phyloP scores from a whole-genome alignment of 1,140 invertebrate genomes.

The Sminthurinus signatus region DNA sequence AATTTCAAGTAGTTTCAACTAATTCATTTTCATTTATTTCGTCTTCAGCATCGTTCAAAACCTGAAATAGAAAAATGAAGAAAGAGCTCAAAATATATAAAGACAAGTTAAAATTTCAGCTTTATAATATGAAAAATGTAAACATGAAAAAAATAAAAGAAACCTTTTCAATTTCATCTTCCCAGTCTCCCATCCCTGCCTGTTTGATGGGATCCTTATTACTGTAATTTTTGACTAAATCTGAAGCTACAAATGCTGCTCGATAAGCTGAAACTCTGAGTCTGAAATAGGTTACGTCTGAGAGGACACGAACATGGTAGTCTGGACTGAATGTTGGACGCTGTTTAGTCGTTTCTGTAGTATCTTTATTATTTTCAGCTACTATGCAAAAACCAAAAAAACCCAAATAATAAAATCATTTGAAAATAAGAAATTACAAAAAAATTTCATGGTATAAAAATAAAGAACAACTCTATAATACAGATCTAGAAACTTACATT shows the following conservation, averaged over 20 bases:
- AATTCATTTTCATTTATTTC: background rate
- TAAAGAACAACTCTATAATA: no score
- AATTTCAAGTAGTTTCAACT: no score
- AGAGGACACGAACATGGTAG: conserved; percentile 25
- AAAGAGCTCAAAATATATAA: background rate
- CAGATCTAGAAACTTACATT: no score
- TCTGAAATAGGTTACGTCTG: conserved; percentile 29
- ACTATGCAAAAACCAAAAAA: no score
- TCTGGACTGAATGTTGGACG: conserved; percentile 33
- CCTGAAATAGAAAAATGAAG: background rate
- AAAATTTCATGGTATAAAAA: background rate
- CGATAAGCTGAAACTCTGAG: conserved; percentile 25
- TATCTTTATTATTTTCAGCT: no score
- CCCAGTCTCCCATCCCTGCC: conserved; percentile 25
- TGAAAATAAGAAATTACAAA: background rate
- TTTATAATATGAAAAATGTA: background rate
- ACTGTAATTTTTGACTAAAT: conserved; percentile 25
- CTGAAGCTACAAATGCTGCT: conserved; percentile 30
- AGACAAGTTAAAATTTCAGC: background rate
- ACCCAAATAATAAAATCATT: background rate
- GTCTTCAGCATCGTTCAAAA: conserved; percentile 1
- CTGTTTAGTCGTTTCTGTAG: no score
- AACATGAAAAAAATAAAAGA: background rate
- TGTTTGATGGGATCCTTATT: conserved; percentile 22
- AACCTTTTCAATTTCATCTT: conserved; percentile 36